Percentiles rank a stretch among this genome's conserved stretches.
Evolutionary conservation across 2,113 vertebrate genomes (phyloP).

Genomic region (Potamarius usumacintae): DNA sequence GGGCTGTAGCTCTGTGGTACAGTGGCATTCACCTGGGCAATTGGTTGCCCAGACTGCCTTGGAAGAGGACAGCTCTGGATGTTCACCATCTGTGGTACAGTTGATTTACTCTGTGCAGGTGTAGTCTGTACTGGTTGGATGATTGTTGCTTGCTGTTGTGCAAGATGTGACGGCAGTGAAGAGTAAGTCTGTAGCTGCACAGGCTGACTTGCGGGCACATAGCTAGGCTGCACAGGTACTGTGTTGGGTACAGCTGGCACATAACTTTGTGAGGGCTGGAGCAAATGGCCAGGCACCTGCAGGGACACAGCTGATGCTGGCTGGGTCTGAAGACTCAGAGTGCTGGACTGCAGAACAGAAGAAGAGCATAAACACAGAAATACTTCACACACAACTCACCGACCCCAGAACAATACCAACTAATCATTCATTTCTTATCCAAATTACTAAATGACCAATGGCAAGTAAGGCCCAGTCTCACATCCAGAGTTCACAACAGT

Average conservation of each 20-base stretch:
- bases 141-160: slow-evolving; percentile 50
- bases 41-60: slow-evolving; percentile 6
- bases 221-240: slow-evolving; percentile 38
- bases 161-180: slow-evolving; percentile 12
- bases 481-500: neutral
- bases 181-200: slow-evolving; percentile 31
- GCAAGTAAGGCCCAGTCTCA: neutral
- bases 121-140: neutral
- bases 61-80: neutral
- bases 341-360: slow-evolving; percentile 31
- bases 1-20: slow-evolving; percentile 50
- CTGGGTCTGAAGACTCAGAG: slow-evolving; percentile 33
- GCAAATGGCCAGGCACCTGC: slow-evolving; percentile 26
- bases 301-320: neutral
- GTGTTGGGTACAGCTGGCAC: slow-evolving; percentile 27
- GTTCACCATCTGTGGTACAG: neutral
- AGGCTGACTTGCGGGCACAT: slow-evolving; percentile 43
- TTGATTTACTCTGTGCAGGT: neutral
- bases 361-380: neutral
- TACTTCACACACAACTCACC: neutral
- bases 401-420: no score
- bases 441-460: neutral
- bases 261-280: slow-evolving; percentile 58
- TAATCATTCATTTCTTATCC: neutral
- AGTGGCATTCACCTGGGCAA: neutral